phyloP scores from a whole-genome alignment of 2,113 vertebrate genomes.

The Formicarius rufipectus region DNA sequence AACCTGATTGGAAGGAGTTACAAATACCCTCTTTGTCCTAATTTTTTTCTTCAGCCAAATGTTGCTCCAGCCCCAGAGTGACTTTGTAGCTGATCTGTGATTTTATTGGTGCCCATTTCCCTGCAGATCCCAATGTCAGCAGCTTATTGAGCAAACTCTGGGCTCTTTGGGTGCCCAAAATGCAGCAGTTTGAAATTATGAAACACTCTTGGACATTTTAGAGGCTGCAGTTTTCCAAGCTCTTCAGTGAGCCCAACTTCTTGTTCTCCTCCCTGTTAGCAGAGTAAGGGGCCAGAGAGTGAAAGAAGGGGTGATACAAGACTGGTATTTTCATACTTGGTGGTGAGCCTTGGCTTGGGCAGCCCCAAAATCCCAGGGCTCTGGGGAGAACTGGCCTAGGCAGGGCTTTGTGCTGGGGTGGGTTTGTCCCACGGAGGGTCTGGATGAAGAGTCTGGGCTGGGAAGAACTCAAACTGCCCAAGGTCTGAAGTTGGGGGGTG shows the following conservation, averaged over 20 bases:
- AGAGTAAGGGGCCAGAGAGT: not conserved
- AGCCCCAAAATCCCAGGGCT: not conserved
- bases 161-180: not conserved
- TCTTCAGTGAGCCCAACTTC: not conserved
- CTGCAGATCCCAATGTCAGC: fast-evolving
- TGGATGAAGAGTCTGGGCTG: not conserved
- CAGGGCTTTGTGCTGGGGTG: not conserved
- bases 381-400: not conserved
- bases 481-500: too few relatives aligned
- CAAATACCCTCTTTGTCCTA: not conserved
- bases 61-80: not conserved
- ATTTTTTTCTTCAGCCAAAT: not conserved
- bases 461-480: not conserved
- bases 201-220: not conserved
- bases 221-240: not conserved
- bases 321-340: not conserved
- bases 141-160: not conserved
- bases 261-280: not conserved
- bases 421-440: not conserved
- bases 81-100: not conserved
- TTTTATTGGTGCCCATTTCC: not conserved
- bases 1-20: not conserved
- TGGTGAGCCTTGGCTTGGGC: not conserved
- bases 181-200: not conserved
- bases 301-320: not conserved